phyloP scores from a whole-genome alignment of 2,797 vertebrate genomes.

The Anabas testudineus region DNA sequence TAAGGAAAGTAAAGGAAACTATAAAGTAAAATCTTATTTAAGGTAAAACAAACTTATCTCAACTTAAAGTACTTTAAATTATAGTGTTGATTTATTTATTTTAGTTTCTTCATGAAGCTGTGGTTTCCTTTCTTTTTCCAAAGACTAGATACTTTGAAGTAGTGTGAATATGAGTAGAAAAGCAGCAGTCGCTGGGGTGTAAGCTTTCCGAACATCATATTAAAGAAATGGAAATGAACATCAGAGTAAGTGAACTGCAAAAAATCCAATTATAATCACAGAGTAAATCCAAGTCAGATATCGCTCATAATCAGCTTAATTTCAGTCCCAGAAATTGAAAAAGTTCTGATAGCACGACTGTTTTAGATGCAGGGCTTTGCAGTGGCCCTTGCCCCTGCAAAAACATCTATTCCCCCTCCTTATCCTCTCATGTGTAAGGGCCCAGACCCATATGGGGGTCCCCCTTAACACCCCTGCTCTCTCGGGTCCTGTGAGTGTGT shows the following conservation, averaged over 20 bases:
- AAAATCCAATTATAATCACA: slow-evolving; percentile 45
- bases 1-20: neutral
- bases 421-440: slow-evolving; percentile 60
- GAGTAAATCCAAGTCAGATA: slow-evolving; percentile 35
- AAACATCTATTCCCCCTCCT: slow-evolving; percentile 51
- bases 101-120: neutral
- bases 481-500: slow-evolving; percentile 38
- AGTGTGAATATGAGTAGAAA: neutral
- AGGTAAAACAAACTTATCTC: neutral
- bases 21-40: neutral
- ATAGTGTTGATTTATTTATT: neutral
- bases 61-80: neutral
- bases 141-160: slow-evolving; percentile 3
- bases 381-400: slow-evolving; percentile 45
- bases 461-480: slow-evolving; percentile 58
- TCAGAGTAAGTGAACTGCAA: slow-evolving; percentile 37
- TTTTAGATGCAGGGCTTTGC: slow-evolving; percentile 60
- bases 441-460: slow-evolving; percentile 62
- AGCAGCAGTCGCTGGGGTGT: slow-evolving; percentile 4
- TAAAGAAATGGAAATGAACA: slow-evolving; percentile 38
- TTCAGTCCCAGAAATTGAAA: slow-evolving; percentile 54
- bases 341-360: slow-evolving; percentile 50
- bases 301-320: slow-evolving; percentile 63
- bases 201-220: slow-evolving; percentile 9
- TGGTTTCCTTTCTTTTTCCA: neutral